Evolutionary conservation across 2,113 vertebrate genomes (phyloP).

Genomic region (Aspiorhynchus laticeps): DNA sequence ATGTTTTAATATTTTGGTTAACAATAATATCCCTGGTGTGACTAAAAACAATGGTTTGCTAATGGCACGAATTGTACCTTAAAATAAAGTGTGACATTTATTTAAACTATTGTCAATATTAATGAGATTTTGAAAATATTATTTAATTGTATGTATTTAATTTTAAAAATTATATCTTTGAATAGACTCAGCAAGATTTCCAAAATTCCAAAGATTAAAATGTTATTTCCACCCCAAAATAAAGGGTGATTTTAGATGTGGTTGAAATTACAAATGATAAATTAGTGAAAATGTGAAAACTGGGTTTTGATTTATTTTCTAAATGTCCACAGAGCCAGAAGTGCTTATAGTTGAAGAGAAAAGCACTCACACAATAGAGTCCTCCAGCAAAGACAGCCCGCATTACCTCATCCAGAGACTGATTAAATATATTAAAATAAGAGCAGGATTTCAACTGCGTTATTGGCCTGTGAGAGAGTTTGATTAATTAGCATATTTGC

Average conservation of each 20-base stretch:
- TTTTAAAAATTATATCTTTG: neutral
- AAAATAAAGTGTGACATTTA: no score
- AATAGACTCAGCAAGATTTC: neutral
- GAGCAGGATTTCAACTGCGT: slow-evolving; percentile 70
- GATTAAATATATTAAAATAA: slow-evolving; percentile 74
- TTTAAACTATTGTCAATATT: neutral
- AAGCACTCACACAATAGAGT: neutral
- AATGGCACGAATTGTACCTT: no score
- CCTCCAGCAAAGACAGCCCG: slow-evolving; percentile 56
- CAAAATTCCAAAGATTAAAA: neutral
- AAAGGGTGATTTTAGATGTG: neutral
- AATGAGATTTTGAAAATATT: neutral
- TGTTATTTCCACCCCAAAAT: neutral
- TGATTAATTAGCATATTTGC: slow-evolving; percentile 78
- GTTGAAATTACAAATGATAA: neutral
- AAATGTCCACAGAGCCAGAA: neutral
- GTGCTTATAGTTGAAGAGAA: neutral
- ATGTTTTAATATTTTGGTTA: neutral
- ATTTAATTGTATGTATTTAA: neutral
- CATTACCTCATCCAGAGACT: slow-evolving; percentile 70
- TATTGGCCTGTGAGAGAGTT: slow-evolving; percentile 70
- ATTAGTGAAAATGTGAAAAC: neutral
- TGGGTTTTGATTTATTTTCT: neutral
- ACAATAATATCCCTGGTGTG: neutral
- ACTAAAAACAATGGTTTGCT: neutral